phyloP scores from a whole-genome alignment of 2,797 vertebrate genomes.

The Phrynocephalus vlangalii region DNA sequence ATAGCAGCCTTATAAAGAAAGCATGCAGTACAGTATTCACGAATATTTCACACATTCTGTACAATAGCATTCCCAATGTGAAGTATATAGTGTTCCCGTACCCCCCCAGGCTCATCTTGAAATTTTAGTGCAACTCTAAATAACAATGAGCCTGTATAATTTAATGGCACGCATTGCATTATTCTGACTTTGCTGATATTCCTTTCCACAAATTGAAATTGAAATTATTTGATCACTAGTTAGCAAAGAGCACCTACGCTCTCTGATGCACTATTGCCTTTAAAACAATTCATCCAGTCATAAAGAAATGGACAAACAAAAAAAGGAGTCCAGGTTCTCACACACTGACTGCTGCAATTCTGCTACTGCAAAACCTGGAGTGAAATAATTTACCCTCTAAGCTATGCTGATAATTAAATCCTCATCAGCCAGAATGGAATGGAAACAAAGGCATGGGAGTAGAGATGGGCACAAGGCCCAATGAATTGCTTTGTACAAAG shows the following conservation, averaged over 20 bases:
- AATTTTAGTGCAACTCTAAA: not conserved
- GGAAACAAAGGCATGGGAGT: not conserved
- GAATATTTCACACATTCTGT: not conserved
- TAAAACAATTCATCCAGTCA: constrained; percentile 7
- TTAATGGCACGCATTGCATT: too few species aligned
- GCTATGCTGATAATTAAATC: not conserved
- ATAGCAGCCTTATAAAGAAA: not conserved
- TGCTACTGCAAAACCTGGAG: not conserved
- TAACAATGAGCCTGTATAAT: not conserved
- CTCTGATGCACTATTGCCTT: not conserved
- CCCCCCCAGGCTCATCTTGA: not conserved
- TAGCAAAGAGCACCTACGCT: not conserved
- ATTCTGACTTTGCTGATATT: not conserved
- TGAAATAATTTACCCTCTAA: not conserved
- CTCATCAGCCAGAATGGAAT: constrained; percentile 6
- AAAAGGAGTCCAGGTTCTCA: not conserved
- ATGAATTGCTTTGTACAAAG: too few species aligned
- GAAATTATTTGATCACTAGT: not conserved
- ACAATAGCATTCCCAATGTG: not conserved
- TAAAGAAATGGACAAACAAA: constrained; percentile 8
- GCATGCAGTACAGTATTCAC: not conserved
- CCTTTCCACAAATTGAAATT: not conserved
- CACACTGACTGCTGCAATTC: not conserved
- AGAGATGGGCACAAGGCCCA: too few species aligned
- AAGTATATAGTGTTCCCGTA: not conserved